Conservation (phyloP, 2,113 vertebrate species). For the Gadus chalcogrammus region DNA sequence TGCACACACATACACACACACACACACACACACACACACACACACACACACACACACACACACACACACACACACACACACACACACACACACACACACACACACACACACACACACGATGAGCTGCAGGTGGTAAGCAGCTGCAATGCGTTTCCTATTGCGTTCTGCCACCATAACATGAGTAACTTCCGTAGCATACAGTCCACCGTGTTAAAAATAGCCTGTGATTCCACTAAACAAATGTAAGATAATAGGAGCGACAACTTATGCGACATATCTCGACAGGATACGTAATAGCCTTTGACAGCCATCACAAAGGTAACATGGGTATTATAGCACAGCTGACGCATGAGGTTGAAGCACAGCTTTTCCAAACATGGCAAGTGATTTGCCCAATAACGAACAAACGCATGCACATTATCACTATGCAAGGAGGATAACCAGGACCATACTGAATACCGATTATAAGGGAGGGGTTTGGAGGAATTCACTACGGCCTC, state of each 20-base stretch:
- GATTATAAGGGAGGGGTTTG: too few relatives aligned
- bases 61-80: background rate
- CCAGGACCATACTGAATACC: too few relatives aligned
- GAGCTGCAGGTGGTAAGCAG: conserved; percentile 52
- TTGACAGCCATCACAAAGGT: conserved; percentile 59
- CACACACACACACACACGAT: conserved; percentile 16
- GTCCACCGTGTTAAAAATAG: conserved; percentile 8
- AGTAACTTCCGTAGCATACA: conserved; percentile 33
- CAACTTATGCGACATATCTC: conserved; percentile 43
- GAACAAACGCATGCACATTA: too few relatives aligned
- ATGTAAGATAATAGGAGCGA: conserved; percentile 38
- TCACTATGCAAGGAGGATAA: too few relatives aligned
- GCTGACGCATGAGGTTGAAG: conserved; percentile 41
- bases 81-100: conserved; percentile 7
- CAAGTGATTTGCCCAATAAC: conserved; percentile 6
- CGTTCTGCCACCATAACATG: conserved; percentile 42
- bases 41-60: background rate
- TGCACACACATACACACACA: background rate
- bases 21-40: too few relatives aligned
- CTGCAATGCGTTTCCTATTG: conserved; percentile 32
- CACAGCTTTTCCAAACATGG: conserved; percentile 35
- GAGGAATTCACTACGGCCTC: background rate
- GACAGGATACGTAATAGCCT: conserved; percentile 54
- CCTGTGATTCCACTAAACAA: conserved; percentile 50
- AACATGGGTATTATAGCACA: conserved; percentile 48